A percentile compares a stretch with the other conserved stretches of the same genome.
These are phyloP conservation scores for Cotesia glomerata DNA, from an alignment of 1,140 invertebrate species.

Conservation along the genomic window DNA sequence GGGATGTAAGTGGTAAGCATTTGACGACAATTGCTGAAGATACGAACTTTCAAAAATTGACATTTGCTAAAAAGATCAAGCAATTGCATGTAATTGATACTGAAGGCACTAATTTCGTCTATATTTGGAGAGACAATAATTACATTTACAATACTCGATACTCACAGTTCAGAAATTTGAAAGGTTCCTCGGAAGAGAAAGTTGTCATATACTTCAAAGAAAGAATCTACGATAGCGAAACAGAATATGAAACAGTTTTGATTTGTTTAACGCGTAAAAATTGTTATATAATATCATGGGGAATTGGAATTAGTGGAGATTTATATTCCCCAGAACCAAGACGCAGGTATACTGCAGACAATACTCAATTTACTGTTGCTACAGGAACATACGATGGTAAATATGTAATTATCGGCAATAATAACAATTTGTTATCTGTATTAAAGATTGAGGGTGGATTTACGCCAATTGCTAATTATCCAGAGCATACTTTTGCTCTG, in stretches of 20 bases:
- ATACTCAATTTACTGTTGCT: conserved; percentile 41
- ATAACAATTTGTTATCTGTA: conserved; percentile 50
- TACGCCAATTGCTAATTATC: conserved; percentile 46
- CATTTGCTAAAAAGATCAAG: conserved; percentile 40
- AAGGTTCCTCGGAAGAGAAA: background rate
- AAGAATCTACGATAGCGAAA: background rate
- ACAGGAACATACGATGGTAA: conserved; percentile 55
- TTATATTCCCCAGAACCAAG: too few relatives aligned
- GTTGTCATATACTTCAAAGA: conserved; percentile 46
- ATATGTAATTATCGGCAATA: conserved; percentile 53
- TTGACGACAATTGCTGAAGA: background rate
- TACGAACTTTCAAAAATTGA: conserved; percentile 37
- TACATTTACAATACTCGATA: conserved; percentile 41
- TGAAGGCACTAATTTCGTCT: conserved; percentile 41
- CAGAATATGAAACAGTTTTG: too few relatives aligned
- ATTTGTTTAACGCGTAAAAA: too few relatives aligned
- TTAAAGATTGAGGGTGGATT: conserved; percentile 38
- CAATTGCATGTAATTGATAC: conserved; percentile 50
- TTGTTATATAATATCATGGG: too few relatives aligned
- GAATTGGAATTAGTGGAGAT: too few relatives aligned
- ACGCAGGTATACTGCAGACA: background rate
- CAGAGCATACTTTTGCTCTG: conserved; percentile 48
- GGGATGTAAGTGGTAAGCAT: conserved; percentile 18
- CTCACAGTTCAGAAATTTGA: conserved; percentile 41
- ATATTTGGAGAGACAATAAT: conserved; percentile 14